phyloP scores from a whole-genome alignment of 2,888 invertebrate genomes.

The Melipona beecheii region DNA sequence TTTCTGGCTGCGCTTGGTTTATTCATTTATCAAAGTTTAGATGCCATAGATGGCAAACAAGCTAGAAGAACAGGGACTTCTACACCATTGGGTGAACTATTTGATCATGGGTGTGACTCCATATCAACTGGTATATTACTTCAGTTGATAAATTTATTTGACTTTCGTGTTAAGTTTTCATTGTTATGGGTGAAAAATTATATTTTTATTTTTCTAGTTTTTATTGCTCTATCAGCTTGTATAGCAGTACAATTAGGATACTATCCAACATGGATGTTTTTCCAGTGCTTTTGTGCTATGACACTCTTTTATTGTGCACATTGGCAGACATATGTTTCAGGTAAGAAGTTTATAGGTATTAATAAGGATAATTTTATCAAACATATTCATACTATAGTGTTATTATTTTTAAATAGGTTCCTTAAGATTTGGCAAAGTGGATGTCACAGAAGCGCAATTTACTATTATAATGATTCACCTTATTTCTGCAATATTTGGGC shows the following conservation, averaged over 20 bases:
- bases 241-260: conserved; percentile 96
- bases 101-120: conserved; percentile 99
- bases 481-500: conserved; percentile 94
- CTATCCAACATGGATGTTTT: conserved; percentile 97
- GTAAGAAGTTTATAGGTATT: conserved; percentile 77
- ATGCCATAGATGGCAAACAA: conserved; percentile 99
- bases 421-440: conserved; percentile 94
- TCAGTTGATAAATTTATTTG: not conserved
- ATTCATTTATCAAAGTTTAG: conserved; percentile 98
- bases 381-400: conserved; percentile 4
- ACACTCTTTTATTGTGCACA: conserved; percentile 99
- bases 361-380: not conserved
- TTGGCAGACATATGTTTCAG: conserved; percentile 99
- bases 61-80: conserved; percentile 97
- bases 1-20: conserved; percentile 96
- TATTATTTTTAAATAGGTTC: conserved; percentile 86
- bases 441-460: conserved; percentile 99
- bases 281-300: conserved; percentile 97
- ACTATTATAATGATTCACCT: conserved; percentile 95
- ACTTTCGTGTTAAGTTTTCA: not conserved
- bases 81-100: conserved; percentile 97
- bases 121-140: conserved; percentile 90
- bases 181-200: not conserved
- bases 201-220: conserved; percentile 86
- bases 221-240: conserved; percentile 98